phyloP scores from a whole-genome alignment of 1,140 invertebrate genomes.

The Brachionus rotundiformis region DNA sequence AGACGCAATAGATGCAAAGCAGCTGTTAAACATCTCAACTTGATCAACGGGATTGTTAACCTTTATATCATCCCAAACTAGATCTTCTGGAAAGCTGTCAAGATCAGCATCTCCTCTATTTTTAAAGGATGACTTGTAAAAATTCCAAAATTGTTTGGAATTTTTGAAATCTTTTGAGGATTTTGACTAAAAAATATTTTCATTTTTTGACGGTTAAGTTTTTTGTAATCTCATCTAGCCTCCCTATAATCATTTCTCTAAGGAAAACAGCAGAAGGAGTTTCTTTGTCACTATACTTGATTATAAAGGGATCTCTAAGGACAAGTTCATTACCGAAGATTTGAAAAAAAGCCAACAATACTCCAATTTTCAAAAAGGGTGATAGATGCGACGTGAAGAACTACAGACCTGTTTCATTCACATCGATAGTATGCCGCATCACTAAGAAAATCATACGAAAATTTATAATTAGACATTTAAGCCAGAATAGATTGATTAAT shows the following conservation, averaged over 20 bases:
- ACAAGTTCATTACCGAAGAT: background rate
- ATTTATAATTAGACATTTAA: background rate
- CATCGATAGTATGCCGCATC: background rate
- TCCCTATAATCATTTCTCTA: too few relatives aligned
- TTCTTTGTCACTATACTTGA: background rate
- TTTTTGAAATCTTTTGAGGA: background rate
- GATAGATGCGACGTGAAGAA: conserved; percentile 19
- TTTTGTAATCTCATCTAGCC: too few relatives aligned
- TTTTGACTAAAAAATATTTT: too few relatives aligned
- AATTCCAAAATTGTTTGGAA: background rate
- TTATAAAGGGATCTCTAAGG: background rate
- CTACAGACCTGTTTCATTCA: conserved; percentile 42
- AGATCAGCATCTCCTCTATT: background rate
- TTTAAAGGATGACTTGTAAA: background rate
- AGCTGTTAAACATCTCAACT: background rate
- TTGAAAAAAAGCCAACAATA: conserved; percentile 29
- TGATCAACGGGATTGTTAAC: background rate
- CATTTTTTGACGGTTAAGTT: too few relatives aligned
- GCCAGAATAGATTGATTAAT: background rate
- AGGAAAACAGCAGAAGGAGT: background rate
- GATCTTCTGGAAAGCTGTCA: background rate
- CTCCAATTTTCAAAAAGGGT: conserved; percentile 29
- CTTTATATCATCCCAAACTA: background rate
- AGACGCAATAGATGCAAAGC: too few relatives aligned
- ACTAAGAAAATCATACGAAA: conserved; percentile 16